Percentiles rank a stretch among this genome's conserved stretches.
Conservation (phyloP, 1,140 invertebrate genomes). For the Heliconius melpomene region DNA sequence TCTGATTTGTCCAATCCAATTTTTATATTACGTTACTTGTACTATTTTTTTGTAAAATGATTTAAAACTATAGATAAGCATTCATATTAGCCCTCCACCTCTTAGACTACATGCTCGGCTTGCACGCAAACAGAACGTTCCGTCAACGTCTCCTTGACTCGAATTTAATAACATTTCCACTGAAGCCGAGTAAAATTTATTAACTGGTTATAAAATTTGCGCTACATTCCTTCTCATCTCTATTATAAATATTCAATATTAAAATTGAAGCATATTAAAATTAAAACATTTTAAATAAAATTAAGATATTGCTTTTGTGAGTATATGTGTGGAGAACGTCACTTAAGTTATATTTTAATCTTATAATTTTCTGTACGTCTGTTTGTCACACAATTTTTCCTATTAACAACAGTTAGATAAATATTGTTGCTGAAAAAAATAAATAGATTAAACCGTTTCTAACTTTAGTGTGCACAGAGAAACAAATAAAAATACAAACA, state of each 20-base stretch:
- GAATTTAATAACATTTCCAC: slow-evolving; percentile 59
- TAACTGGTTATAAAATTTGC: slow-evolving; percentile 50
- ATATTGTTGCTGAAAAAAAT: too few relatives aligned
- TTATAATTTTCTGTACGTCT: background rate
- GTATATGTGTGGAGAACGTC: background rate
- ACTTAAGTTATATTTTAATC: background rate
- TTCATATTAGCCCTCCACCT: background rate
- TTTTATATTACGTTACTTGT: too few relatives aligned
- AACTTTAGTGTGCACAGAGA: too few relatives aligned
- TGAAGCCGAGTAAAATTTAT: slow-evolving; percentile 52
- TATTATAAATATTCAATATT: slow-evolving; percentile 9
- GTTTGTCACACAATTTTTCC: too few relatives aligned
- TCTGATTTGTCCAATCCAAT: too few relatives aligned
- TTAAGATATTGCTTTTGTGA: background rate
- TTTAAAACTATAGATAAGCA: too few relatives aligned
- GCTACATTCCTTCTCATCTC: slow-evolving; percentile 20
- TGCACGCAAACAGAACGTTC: slow-evolving; percentile 47
- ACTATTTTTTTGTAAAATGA: too few relatives aligned
- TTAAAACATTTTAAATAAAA: slow-evolving; percentile 5
- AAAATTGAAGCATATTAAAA: background rate
- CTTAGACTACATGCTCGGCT: slow-evolving; percentile 29
- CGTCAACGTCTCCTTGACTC: slow-evolving; percentile 53
- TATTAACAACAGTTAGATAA: too few relatives aligned
- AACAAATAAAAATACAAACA: too few relatives aligned
- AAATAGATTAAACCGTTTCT: too few relatives aligned